A percentile compares a stretch with the other conserved stretches of the same genome.
Conservation (phyloP, 2,113 vertebrate genomes). For the Xyliphius kryptos region DNA sequence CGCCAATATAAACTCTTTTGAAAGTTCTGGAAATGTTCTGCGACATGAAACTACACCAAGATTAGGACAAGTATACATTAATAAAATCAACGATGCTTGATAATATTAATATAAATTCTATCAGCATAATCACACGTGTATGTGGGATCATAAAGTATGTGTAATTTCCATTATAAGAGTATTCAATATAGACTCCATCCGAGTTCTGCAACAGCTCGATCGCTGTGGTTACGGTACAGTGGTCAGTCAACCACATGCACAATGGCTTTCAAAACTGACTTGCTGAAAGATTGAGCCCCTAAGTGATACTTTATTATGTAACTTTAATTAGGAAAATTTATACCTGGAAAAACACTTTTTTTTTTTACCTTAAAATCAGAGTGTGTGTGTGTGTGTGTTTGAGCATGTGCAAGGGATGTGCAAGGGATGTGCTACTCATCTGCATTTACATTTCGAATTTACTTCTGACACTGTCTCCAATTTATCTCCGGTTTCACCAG, state of each 20-base stretch:
- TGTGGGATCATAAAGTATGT: not conserved
- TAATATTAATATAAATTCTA: too few species aligned
- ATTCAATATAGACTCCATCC: not conserved
- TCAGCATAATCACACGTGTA: too few species aligned
- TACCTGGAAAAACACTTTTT: slow-evolving; percentile 7
- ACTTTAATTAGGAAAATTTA: too few species aligned
- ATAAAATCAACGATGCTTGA: not conserved
- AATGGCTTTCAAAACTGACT: not conserved
- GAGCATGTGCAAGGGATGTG: not conserved
- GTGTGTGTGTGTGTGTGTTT: not conserved
- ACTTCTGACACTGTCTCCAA: not conserved
- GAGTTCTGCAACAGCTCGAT: not conserved
- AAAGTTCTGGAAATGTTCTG: not conserved
- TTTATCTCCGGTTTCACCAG: not conserved
- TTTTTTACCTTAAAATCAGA: not conserved
- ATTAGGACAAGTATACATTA: not conserved
- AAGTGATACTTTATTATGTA: too few species aligned
- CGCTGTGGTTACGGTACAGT: not conserved
- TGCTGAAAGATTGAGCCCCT: too few species aligned
- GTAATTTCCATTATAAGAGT: not conserved
- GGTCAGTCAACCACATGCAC: not conserved
- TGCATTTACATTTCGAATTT: not conserved
- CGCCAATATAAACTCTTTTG: not conserved
- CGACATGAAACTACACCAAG: not conserved
- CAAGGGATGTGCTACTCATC: not conserved